Evolutionary conservation across 2,888 invertebrate genomes (phyloP).

Genomic region (Diaphora mendica): DNA sequence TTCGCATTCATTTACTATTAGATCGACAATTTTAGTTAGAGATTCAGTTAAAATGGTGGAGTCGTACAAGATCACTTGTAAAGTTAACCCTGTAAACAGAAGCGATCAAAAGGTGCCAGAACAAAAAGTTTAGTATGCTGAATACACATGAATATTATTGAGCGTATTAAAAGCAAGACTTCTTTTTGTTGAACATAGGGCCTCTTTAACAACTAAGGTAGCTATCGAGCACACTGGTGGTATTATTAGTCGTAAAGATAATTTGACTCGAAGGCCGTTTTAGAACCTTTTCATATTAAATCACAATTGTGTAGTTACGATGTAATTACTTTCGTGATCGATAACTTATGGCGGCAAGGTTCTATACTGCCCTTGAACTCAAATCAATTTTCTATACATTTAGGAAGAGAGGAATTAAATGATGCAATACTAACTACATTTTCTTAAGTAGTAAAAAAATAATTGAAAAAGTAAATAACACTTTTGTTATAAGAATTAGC

Average conservation of each 20-base stretch:
- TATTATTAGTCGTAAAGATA: not conserved
- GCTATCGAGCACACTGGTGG: not conserved
- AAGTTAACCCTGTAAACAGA: constrained; percentile 78
- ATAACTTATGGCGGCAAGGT: not conserved
- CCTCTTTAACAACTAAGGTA: not conserved
- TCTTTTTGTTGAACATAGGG: not conserved
- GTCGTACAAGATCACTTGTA: constrained; percentile 82
- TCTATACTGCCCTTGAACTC: not conserved
- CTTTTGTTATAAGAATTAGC: not conserved
- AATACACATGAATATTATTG: not conserved
- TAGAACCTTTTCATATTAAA: not conserved
- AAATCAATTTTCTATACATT: not conserved
- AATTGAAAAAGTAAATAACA: not conserved
- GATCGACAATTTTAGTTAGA: constrained; percentile 77
- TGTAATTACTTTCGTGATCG: constrained; percentile 2
- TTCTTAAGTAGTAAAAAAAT: not conserved
- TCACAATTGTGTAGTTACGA: not conserved
- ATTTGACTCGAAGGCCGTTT: not conserved
- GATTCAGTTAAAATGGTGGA: constrained; percentile 81
- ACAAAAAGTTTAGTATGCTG: constrained; percentile 26
- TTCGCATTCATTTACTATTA: constrained; percentile 76
- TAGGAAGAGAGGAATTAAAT: not conserved
- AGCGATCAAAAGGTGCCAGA: constrained; percentile 31
- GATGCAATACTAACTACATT: not conserved
- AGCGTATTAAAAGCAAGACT: not conserved